Base-by-base conservation (phyloP, 1,140 invertebrate genomes). In the Sogatella furcifera region DNA sequence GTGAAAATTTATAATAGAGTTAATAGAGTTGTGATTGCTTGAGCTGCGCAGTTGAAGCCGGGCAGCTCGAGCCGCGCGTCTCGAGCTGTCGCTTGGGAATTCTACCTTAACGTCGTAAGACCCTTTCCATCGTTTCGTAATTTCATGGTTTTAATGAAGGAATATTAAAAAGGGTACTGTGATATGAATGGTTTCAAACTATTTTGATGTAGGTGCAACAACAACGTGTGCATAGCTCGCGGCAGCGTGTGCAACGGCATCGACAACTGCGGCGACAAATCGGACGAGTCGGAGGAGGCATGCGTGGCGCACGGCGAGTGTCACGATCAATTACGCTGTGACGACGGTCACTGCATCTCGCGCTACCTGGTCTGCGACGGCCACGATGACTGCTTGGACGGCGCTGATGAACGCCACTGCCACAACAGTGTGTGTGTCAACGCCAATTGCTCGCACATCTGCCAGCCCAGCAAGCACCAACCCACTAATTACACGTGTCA, bases 371-470 rank as follows among this genome's bases (percentile, higher is more conserved):
- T 81, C 9, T 92, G 89, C 68, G 86, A 91, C 73, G 82, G 83
- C 0, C 73, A 73, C 59, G 77, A 80, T 62, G 84, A 90, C 66
- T 92, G 89, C 70, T 74, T 75, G 2, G 87, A 88, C 70, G 78
- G 79, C 44, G 83, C 79, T n/a, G 85, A 87, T 70, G 80, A 82
- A 67, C 69, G 70, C 55, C 74, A 78, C 55, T 81, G 78, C 22
- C 52, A 65, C n/a, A 62, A 61, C 53, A 69, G 67, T 17, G 66
- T 73, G 14, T 88, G 85, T 71, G 73, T 76, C 59, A 88, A 86
- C 75, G 81, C 81, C 19, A 74, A 78, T 34, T 92, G 89, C 68
- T 85, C 88, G 31, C 89, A 92, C 67, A 76, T 84, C 10, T 92
- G 89, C 69, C 73, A 84, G 24, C 80, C 81, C 53, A 84, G 85